phyloP scores from a whole-genome alignment of 2,797 vertebrate genomes.

The Catostomus latipinnis region DNA sequence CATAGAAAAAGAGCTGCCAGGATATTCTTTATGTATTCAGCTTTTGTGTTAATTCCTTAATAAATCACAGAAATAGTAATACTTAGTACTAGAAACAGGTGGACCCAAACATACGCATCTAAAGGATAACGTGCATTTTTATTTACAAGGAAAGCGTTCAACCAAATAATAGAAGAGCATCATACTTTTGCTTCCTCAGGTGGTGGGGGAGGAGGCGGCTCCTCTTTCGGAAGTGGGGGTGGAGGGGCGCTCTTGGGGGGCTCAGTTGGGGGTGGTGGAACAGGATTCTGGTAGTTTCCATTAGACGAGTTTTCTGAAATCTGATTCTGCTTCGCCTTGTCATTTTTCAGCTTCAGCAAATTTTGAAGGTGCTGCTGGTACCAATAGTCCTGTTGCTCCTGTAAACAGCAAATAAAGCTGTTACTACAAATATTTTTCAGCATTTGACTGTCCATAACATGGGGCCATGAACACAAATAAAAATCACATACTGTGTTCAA shows the following conservation, averaged over 20 bases:
- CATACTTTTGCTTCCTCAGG: constrained; percentile 84
- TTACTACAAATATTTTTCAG: neutral
- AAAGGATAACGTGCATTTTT: too few species aligned
- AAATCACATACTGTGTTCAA: too few species aligned
- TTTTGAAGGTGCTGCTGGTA: constrained; percentile 95
- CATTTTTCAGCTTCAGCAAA: constrained; percentile 83
- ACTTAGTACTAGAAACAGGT: neutral
- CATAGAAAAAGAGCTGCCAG: too few species aligned
- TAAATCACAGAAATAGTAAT: neutral
- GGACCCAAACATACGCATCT: neutral
- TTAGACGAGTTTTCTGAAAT: constrained; percentile 56
- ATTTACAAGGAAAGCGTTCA: too few species aligned
- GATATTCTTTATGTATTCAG: too few species aligned
- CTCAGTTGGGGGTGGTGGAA: constrained; percentile 75
- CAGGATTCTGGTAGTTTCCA: constrained; percentile 56
- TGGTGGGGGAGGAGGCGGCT: constrained; percentile 82
- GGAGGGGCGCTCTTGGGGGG: constrained; percentile 78
- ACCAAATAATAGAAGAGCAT: neutral
- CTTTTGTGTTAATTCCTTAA: too few species aligned
- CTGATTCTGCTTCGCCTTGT: constrained; percentile 81
- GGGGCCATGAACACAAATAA: too few species aligned
- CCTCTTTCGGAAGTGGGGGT: constrained; percentile 86
- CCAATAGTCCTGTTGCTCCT: constrained; percentile 97
- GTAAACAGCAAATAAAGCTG: constrained; percentile 41
- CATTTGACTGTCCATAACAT: too few species aligned